These are phyloP conservation scores for Xiphydria camelus DNA, from an alignment of 2,888 invertebrate species.

Conservation along the genomic window DNA sequence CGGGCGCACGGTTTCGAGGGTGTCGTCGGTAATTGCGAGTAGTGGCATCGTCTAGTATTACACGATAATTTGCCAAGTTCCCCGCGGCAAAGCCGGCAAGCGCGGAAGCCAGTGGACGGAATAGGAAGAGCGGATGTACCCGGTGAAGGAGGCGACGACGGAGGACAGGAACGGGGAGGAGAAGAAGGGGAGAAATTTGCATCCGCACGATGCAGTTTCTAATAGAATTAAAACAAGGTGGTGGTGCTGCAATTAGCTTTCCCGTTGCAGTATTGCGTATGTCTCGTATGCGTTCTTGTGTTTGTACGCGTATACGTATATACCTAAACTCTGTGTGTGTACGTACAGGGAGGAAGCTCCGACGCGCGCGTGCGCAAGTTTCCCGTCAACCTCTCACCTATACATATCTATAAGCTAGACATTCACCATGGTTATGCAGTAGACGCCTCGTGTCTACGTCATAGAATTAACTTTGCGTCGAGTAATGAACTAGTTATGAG, in stretches of 20 bases:
- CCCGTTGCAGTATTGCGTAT: constrained; percentile 22
- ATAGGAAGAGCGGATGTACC: too few species aligned
- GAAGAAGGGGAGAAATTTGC: constrained; percentile 37
- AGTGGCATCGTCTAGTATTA: constrained; percentile 39
- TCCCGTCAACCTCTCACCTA: too few species aligned
- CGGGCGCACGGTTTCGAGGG: constrained; percentile 7
- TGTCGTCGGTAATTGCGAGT: constrained; percentile 40
- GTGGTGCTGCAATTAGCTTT: constrained; percentile 39
- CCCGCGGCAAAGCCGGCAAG: too few species aligned
- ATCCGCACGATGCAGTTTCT: constrained; percentile 36
- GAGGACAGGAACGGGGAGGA: constrained; percentile 7
- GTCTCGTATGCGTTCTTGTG: too few species aligned
- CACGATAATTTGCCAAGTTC: constrained; percentile 51
- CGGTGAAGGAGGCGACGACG: constrained; percentile 6
- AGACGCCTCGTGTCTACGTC: constrained; percentile 7
- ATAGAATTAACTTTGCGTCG: constrained; percentile 25
- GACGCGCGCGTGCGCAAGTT: too few species aligned
- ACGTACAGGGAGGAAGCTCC: too few species aligned
- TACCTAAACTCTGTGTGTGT: too few species aligned
- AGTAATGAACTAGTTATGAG: constrained; percentile 33
- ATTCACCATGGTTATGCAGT: constrained; percentile 4
- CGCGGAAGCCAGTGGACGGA: too few species aligned
- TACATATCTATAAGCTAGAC: too few species aligned
- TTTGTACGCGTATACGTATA: too few species aligned
- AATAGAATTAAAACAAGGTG: constrained; percentile 46